These are phyloP conservation scores for Aquatica leii DNA, from an alignment of 2,888 invertebrate species.

Conservation along the genomic window DNA sequence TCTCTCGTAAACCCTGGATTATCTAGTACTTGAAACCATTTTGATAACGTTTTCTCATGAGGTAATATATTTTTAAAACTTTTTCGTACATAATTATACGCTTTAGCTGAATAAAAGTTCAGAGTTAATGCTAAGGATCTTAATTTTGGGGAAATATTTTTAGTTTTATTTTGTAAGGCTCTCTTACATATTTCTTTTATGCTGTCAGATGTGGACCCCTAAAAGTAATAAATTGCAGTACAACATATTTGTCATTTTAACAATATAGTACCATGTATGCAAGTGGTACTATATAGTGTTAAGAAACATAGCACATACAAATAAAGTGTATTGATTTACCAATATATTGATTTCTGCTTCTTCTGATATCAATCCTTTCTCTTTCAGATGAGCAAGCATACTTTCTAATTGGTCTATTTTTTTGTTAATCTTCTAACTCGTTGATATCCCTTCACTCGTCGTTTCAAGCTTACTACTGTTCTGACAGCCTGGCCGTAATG, in stretches of 20 bases:
- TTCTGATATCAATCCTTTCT: constrained; percentile 5
- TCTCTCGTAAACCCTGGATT: constrained; percentile 36
- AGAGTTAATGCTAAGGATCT: constrained; percentile 47
- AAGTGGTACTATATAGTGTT: constrained; percentile 1
- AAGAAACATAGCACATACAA: background rate
- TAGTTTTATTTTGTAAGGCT: constrained; percentile 7
- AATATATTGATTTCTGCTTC: background rate
- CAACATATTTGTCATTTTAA: constrained; percentile 1
- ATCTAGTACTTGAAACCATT: constrained; percentile 36
- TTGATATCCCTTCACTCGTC: background rate
- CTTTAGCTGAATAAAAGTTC: constrained; percentile 50
- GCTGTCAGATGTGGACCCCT: constrained; percentile 5
- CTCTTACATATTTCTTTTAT: constrained; percentile 5
- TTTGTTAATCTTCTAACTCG: constrained; percentile 1
- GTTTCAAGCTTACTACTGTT: constrained; percentile 4
- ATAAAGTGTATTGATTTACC: background rate
- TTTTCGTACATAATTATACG: constrained; percentile 49
- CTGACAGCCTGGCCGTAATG: background rate
- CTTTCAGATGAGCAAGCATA: constrained; percentile 3
- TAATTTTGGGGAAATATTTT: background rate
- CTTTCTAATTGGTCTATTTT: constrained; percentile 4
- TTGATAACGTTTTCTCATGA: constrained; percentile 31
- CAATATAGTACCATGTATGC: constrained; percentile 4
- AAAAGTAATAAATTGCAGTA: constrained; percentile 4
- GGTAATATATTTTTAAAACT: constrained; percentile 43